Evolutionary conservation across 2,888 invertebrate genomes (phyloP).

Genomic region (Sarcophaga rosellei): DNA sequence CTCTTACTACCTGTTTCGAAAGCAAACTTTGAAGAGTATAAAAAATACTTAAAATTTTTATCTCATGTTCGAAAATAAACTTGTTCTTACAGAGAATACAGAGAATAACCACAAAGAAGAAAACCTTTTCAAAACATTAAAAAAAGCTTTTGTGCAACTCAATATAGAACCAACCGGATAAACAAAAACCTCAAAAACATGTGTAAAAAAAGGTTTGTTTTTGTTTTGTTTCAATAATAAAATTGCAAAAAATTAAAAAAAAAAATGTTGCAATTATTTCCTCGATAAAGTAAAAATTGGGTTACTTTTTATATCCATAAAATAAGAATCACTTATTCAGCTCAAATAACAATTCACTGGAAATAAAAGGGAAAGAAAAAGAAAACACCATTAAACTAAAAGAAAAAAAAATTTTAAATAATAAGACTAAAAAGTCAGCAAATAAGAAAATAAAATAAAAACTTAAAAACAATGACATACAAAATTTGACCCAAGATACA

Average conservation of each 20-base stretch:
- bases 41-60: slow-evolving; percentile 28
- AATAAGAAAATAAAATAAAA: background rate
- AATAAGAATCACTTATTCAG: background rate
- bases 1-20: slow-evolving; percentile 16
- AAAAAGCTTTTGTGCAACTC: slow-evolving; percentile 17
- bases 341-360: background rate
- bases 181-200: slow-evolving; percentile 2
- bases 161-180: slow-evolving; percentile 1
- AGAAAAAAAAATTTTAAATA: background rate
- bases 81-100: background rate
- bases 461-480: background rate
- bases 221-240: slow-evolving; percentile 10
- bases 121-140: no score
- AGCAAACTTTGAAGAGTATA: background rate
- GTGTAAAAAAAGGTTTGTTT: background rate
- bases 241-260: background rate
- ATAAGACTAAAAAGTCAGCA: background rate
- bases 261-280: no score
- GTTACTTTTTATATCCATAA: slow-evolving; percentile 29
- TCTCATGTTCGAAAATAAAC: slow-evolving; percentile 36
- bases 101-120: no score
- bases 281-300: slow-evolving; percentile 1
- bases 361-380: background rate
- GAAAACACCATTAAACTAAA: no score
- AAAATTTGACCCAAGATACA: background rate